Evolutionary conservation across 2,888 invertebrate species (phyloP).

Genomic region (Eristalis intricaria): DNA sequence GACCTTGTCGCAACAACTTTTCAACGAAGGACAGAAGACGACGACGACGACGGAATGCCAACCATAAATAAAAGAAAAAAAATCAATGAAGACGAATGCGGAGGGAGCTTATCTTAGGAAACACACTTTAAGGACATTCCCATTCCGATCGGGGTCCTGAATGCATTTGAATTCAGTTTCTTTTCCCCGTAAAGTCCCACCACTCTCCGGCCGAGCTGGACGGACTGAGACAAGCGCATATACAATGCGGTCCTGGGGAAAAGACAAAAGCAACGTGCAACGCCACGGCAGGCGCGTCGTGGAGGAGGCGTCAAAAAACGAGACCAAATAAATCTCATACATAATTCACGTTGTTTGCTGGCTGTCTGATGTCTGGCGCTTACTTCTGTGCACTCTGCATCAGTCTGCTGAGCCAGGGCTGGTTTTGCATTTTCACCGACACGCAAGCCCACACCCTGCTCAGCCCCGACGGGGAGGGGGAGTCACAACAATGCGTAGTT

Average conservation of each 20-base stretch:
- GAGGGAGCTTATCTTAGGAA: constrained; percentile 1
- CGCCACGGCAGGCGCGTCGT: neutral
- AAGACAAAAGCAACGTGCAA: neutral
- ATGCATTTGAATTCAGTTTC: constrained; percentile 27
- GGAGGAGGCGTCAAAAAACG: constrained; percentile 37
- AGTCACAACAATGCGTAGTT: constrained; percentile 44
- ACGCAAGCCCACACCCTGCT: neutral
- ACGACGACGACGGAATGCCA: neutral
- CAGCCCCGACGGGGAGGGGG: neutral
- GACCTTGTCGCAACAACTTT: constrained; percentile 57
- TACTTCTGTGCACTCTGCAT: constrained; percentile 3
- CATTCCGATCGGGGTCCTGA: neutral
- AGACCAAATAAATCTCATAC: constrained; percentile 62
- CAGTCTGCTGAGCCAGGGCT: neutral
- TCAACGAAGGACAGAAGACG: neutral
- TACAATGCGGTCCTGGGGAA: neutral
- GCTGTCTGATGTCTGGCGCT: constrained; percentile 64
- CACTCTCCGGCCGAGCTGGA: neutral
- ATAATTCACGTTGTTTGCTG: constrained; percentile 63
- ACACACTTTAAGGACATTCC: constrained; percentile 37
- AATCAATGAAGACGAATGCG: neutral
- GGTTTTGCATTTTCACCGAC: constrained; percentile 44
- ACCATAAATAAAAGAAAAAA: constrained; percentile 21
- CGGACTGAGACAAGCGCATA: neutral
- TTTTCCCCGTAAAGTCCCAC: constrained; percentile 1